Percentiles rank a stretch among this genome's conserved stretches.
Evolutionary conservation across 2,888 invertebrate species (phyloP).

Genomic region (Ryuthela nishihirai): DNA sequence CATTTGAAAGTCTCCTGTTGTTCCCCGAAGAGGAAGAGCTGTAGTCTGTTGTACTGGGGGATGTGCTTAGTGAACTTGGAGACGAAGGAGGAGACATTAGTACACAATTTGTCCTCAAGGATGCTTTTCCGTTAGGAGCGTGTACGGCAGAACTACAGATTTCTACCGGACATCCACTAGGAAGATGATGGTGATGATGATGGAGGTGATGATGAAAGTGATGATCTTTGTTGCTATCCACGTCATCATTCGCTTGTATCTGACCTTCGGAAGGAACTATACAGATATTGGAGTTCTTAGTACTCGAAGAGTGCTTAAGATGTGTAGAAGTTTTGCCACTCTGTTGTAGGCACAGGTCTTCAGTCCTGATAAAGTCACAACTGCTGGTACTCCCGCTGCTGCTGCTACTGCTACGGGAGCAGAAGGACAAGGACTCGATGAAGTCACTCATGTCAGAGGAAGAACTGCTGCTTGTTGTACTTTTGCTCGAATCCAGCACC

Average conservation of each 20-base stretch:
- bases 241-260: neutral
- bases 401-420: constrained; percentile 65
- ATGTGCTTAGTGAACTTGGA: constrained; percentile 31
- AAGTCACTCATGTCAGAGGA: constrained; percentile 86
- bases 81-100: constrained; percentile 20
- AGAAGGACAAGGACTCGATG: constrained; percentile 73
- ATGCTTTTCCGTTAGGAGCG: constrained; percentile 9
- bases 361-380: constrained; percentile 26
- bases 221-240: neutral
- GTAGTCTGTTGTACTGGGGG: constrained; percentile 31
- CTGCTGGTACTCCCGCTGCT: constrained; percentile 33
- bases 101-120: constrained; percentile 13
- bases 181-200: constrained; percentile 12
- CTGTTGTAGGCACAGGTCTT: constrained; percentile 19
- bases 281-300: neutral
- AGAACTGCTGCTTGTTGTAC: constrained; percentile 64
- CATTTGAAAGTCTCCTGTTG: too few species aligned
- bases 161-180: constrained; percentile 2
- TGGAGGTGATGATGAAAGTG: constrained; percentile 1
- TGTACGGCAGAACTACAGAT: constrained; percentile 2
- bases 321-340: too few species aligned
- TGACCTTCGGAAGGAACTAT: neutral
- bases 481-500: constrained; percentile 7
- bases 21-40: constrained; percentile 33
- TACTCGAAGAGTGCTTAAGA: neutral